Percentiles rank a stretch among this genome's conserved stretches.
Evolutionary conservation across 2,113 vertebrate genomes (phyloP).

Genomic region (Corvus hawaiiensis): DNA sequence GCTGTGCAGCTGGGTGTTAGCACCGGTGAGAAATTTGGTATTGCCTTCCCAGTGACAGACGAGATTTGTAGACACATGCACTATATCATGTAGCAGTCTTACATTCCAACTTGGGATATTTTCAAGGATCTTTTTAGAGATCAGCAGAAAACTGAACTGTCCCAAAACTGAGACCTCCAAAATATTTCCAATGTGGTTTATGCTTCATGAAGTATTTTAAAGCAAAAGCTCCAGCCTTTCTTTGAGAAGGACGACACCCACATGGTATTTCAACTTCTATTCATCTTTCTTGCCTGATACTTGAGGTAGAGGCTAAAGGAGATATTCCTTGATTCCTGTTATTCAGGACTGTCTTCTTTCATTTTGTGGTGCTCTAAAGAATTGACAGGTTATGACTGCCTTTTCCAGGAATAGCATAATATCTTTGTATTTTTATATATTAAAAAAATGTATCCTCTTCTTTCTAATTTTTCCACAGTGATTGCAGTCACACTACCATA

Average conservation of each 20-base stretch:
- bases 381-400: neutral
- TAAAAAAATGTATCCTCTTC: neutral
- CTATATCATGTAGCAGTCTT: neutral
- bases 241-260: neutral
- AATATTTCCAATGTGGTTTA: neutral
- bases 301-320: neutral
- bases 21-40: neutral
- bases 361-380: neutral
- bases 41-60: neutral
- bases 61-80: neutral
- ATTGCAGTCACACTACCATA: neutral
- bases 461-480: neutral
- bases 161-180: neutral
- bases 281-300: neutral
- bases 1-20: fast-evolving
- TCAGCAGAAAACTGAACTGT: neutral
- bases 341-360: neutral
- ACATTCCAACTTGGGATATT: neutral
- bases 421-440: neutral
- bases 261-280: neutral
- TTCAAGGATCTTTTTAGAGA: neutral
- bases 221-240: neutral
- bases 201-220: neutral
- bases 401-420: neutral
- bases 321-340: neutral